Conservation (phyloP, 2,797 vertebrate species). For the Trichosurus vulpecula region DNA sequence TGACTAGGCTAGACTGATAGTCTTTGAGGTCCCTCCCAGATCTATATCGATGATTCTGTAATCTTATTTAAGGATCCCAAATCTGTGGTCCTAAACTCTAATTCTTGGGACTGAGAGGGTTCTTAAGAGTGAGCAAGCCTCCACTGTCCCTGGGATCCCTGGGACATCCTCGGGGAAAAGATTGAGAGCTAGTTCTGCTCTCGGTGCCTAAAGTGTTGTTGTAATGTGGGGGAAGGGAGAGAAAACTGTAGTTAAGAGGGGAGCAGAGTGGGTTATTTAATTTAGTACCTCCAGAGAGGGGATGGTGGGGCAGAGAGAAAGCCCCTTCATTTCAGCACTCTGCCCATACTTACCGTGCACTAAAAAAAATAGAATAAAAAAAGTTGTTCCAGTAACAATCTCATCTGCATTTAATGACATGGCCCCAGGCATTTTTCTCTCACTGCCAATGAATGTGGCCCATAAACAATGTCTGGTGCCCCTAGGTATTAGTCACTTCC, state of each 20-base stretch:
- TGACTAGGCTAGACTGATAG: background rate
- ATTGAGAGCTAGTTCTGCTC: background rate
- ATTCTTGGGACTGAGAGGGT: background rate
- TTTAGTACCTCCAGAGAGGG: background rate
- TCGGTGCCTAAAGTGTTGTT: background rate
- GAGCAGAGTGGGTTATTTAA: background rate
- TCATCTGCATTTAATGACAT: background rate
- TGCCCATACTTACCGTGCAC: background rate
- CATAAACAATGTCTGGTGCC: conserved; percentile 54
- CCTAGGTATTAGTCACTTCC: conserved; percentile 45
- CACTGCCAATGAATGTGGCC: conserved; percentile 40
- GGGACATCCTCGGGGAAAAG: background rate
- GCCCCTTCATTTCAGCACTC: background rate
- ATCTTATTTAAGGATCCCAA: background rate
- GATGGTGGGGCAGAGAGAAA: background rate
- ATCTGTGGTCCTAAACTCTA: background rate
- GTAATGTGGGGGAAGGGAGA: background rate
- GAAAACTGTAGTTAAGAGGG: background rate
- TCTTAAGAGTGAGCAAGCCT: background rate
- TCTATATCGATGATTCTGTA: background rate
- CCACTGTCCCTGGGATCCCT: background rate
- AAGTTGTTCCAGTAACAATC: conserved; percentile 44
- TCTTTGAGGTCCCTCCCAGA: background rate
- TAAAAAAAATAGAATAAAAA: background rate
- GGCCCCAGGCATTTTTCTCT: background rate